These are phyloP conservation scores for Tragelaphus scriptus DNA, from an alignment of 2,113 vertebrate species.

Conservation along the genomic window DNA sequence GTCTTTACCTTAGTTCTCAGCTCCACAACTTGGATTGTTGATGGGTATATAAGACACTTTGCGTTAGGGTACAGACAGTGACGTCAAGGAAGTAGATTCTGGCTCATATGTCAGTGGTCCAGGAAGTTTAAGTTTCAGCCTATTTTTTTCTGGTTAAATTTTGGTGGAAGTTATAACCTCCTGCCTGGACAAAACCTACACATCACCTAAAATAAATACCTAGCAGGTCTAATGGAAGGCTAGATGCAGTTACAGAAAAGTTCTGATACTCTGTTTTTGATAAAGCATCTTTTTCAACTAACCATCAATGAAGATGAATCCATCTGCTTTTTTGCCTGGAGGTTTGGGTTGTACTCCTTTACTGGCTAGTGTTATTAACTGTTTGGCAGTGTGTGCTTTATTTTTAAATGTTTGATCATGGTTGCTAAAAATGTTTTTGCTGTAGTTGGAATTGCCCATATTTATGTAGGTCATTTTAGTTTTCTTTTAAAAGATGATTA, in stretches of 20 bases:
- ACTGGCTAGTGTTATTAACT: conserved; percentile 71
- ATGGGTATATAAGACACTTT: conserved; percentile 60
- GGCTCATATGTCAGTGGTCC: conserved; percentile 64
- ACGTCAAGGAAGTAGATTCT: conserved; percentile 62
- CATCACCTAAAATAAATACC: conserved; percentile 69
- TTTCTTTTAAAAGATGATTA: conserved; percentile 60
- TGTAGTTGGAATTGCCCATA: conserved; percentile 73
- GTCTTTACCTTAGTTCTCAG: conserved; percentile 70
- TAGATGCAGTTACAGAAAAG: conserved; percentile 52
- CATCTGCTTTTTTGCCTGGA: conserved; percentile 55
- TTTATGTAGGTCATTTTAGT: conserved; percentile 72
- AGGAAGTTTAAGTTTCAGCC: conserved; percentile 69
- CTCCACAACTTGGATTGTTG: conserved; percentile 64
- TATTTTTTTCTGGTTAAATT: conserved; percentile 52
- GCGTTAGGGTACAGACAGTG: conserved; percentile 58
- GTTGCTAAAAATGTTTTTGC: conserved; percentile 76
- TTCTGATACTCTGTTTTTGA: conserved; percentile 66
- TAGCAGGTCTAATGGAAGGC: conserved; percentile 58
- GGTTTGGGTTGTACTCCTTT: conserved; percentile 56
- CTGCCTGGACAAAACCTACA: conserved; percentile 65
- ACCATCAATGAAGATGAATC: conserved; percentile 73
- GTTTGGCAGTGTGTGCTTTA: conserved; percentile 74
- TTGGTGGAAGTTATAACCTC: conserved; percentile 68
- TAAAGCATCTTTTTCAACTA: conserved; percentile 64
- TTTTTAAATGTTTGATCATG: conserved; percentile 74